Percentiles rank a stretch among this genome's conserved stretches.
phyloP scores from a whole-genome alignment of 35 echinoderm and acorn worm species.

The Apostichopus parvimensis region DNA sequence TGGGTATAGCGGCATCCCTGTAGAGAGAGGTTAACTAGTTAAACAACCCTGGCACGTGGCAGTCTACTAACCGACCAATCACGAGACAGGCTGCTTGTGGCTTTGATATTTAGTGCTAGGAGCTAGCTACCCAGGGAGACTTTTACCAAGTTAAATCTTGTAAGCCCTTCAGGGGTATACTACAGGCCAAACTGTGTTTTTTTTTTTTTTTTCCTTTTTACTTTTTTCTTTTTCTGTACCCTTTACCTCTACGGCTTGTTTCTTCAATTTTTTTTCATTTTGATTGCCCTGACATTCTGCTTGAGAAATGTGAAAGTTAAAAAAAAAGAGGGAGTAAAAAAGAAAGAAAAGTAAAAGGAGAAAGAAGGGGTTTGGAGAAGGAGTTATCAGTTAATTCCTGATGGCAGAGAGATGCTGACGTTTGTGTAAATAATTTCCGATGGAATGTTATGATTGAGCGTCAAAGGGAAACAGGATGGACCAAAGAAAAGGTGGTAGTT shows the following conservation, averaged over 20 bases:
- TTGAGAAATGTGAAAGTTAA: background rate
- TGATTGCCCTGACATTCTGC: background rate
- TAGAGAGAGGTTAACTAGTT: constrained; percentile 41
- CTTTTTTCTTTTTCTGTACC: background rate
- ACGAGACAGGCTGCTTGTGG: background rate
- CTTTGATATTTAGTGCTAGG: constrained; percentile 41
- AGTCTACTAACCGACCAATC: constrained; percentile 32
- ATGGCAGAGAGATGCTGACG: background rate
- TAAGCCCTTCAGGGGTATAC: constrained; percentile 43
- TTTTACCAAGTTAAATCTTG: background rate
- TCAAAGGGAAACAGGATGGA: too few species aligned
- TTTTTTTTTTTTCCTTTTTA: background rate
- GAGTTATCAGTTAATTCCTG: background rate
- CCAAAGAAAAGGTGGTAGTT: too few species aligned
- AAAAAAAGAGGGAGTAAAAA: background rate
- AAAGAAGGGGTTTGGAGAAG: background rate
- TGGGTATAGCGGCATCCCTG: constrained; percentile 5
- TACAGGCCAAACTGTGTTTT: constrained; percentile 18
- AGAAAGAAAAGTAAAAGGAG: background rate
- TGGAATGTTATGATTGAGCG: background rate
- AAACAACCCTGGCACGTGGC: constrained; percentile 44
- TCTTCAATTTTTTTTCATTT: too few species aligned
- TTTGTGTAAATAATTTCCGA: background rate
- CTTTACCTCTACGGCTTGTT: too few species aligned
- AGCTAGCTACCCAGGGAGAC: constrained; percentile 2